Base-by-base conservation (phyloP, 2,888 invertebrate genomes). In the Lycaena phlaeas region DNA sequence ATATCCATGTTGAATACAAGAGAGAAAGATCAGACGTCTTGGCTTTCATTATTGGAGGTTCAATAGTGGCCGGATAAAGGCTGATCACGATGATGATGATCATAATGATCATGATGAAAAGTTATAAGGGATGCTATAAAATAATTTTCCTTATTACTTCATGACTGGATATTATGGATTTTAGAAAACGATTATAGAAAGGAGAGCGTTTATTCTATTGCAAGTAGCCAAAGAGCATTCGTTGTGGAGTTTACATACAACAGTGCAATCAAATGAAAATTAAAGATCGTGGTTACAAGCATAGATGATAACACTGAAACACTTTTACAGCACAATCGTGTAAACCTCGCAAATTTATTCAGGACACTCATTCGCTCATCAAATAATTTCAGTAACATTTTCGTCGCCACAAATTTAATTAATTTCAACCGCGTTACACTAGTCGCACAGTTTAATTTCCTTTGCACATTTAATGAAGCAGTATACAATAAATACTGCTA, bases 281-380 rank as follows among this genome's bases (percentile, higher is more conserved):
- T 5, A 22, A 22, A 22, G 22, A 22, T 9, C 5, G 4, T 18
- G 3, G 5, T 18, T 22, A 9, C 5, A 5, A 4, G 18, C 4
- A 18, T 3, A 3, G 4, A 18, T n/a, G 18, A 5, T 18, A 18
- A 17, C 14, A 17, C 3, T 18, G 5, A 14, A 29, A 22, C 17
- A 12, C 28, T 25, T 27, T 11, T 9, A 39, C 29, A 30, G 39
- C 10, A 26, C 62, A 63, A 66, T 61, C 67, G 57, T 63, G 70
- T 64, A 65, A 68, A 69, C 65, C 68, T 72, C 73, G 72, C 68
- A 78, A 78, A 77, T 76, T 68, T 73, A 77, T 77, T 76, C 39
- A 39, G 39, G 25, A 30, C 30, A 14, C 12, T 14, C 30, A 30
- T 30, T 39, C 39, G 29, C 30, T 39, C 39, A 39, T 39, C 30